These are phyloP conservation scores for Eilema depressum DNA, from an alignment of 2,888 invertebrate genomes.

Conservation along the genomic window DNA sequence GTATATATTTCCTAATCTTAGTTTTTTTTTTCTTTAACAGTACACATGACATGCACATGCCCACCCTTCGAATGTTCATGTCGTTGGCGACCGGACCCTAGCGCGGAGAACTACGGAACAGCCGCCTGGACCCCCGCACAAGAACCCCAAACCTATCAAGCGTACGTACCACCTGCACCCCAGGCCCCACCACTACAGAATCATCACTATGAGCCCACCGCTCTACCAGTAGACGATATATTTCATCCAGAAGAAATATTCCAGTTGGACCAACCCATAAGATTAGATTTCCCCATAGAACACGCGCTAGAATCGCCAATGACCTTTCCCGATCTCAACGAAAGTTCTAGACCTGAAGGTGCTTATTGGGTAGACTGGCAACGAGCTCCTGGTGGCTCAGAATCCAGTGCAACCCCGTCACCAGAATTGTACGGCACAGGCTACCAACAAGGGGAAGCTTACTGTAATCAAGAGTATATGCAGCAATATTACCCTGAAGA, in stretches of 20 bases:
- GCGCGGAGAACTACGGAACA: constrained; percentile 70
- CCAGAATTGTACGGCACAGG: constrained; percentile 83
- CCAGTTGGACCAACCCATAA: constrained; percentile 91
- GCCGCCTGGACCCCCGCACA: constrained; percentile 73
- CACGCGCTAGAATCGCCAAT: constrained; percentile 88
- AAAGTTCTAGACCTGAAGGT: constrained; percentile 89
- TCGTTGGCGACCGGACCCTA: constrained; percentile 76
- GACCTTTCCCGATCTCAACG: constrained; percentile 91
- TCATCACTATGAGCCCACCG: constrained; percentile 87
- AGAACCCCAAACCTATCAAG: constrained; percentile 69
- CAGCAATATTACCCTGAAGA: constrained; percentile 81
- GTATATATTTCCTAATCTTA: not conserved
- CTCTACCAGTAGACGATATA: constrained; percentile 88
- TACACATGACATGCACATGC: constrained; percentile 89
- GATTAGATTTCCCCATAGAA: constrained; percentile 88
- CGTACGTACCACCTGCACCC: constrained; percentile 66
- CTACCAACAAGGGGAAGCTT: constrained; percentile 76
- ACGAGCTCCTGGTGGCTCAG: constrained; percentile 77
- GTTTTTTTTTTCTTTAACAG: constrained; percentile 70
- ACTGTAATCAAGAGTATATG: constrained; percentile 74
- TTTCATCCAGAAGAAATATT: constrained; percentile 93
- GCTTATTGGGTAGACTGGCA: constrained; percentile 88
- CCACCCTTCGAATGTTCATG: constrained; percentile 92
- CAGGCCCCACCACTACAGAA: constrained; percentile 70
- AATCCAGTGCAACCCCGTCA: constrained; percentile 86